Conservation (phyloP, 2,797 vertebrate genomes). For the Amphiprion clarkii region DNA sequence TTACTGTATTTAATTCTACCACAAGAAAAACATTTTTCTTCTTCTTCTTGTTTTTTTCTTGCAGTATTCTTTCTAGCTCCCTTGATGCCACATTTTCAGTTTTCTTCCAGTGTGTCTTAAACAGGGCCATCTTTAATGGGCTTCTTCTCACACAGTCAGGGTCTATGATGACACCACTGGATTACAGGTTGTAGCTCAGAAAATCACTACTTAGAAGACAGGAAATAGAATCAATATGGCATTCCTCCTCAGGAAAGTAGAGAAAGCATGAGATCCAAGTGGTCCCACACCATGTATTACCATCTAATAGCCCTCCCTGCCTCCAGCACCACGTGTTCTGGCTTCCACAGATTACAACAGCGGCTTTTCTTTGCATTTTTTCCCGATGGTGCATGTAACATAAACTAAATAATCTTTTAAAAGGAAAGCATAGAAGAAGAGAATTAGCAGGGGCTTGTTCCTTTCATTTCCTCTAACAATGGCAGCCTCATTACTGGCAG, state of each 20-base stretch:
- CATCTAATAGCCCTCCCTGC: slow-evolving; percentile 23
- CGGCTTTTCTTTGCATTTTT: background rate
- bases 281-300: slow-evolving; percentile 22
- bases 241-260: slow-evolving; percentile 35
- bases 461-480: slow-evolving; percentile 10
- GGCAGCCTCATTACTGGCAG: slow-evolving; percentile 37
- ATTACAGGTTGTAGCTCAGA: slow-evolving; percentile 17
- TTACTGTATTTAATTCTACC: too few relatives aligned
- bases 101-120: too few relatives aligned
- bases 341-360: slow-evolving; percentile 21
- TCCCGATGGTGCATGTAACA: background rate
- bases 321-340: slow-evolving; percentile 37
- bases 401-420: background rate
- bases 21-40: too few relatives aligned
- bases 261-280: slow-evolving; percentile 30
- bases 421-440: background rate
- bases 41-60: too few relatives aligned
- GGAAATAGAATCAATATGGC: slow-evolving; percentile 53
- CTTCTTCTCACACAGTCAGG: background rate
- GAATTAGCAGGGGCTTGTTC: background rate
- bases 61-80: too few relatives aligned
- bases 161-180: slow-evolving; percentile 5
- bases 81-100: too few relatives aligned
- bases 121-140: background rate
- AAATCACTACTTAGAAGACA: slow-evolving; percentile 36